Evolutionary conservation across 1,140 invertebrate species (phyloP).

Genomic region (Phymastichus coffea): DNA sequence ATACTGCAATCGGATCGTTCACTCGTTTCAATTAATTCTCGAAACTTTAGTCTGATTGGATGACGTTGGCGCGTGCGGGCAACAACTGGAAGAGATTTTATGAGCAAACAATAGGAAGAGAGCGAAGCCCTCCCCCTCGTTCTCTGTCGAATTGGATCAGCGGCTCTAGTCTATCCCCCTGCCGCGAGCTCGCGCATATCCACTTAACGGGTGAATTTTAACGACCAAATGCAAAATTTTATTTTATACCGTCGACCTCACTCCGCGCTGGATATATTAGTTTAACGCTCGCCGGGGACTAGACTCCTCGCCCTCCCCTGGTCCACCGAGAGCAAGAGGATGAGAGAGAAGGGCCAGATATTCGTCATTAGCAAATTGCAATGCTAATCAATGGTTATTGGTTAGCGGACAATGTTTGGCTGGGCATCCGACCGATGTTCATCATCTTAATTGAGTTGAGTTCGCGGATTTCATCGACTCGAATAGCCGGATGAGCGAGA

Average conservation of each 20-base stretch:
- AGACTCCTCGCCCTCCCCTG: neutral
- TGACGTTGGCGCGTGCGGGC: constrained; percentile 38
- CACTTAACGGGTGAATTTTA: constrained; percentile 33
- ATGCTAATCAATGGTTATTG: constrained; percentile 55
- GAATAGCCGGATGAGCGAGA: constrained; percentile 6
- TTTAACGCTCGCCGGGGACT: constrained; percentile 1
- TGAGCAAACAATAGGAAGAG: constrained; percentile 45
- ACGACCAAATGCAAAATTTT: constrained; percentile 22
- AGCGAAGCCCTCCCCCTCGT: constrained; percentile 18
- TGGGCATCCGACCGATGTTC: constrained; percentile 45
- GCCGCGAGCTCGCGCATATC: too few species aligned
- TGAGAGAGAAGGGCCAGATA: constrained; percentile 21
- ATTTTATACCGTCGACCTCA: constrained; percentile 8
- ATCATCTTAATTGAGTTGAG: constrained; percentile 53
- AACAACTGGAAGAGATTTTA: constrained; percentile 47
- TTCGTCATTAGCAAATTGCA: constrained; percentile 53
- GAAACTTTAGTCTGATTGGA: constrained; percentile 48
- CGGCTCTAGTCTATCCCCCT: constrained; percentile 22
- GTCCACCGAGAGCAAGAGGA: neutral
- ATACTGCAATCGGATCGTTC: constrained; percentile 14
- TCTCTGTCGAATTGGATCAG: too few species aligned
- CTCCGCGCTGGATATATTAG: constrained; percentile 1
- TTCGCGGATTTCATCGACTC: constrained; percentile 39
- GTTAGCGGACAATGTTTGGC: constrained; percentile 51
- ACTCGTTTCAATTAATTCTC: constrained; percentile 48